Conservation (phyloP, 2,797 vertebrate genomes). For the Streptopelia turtur region DNA sequence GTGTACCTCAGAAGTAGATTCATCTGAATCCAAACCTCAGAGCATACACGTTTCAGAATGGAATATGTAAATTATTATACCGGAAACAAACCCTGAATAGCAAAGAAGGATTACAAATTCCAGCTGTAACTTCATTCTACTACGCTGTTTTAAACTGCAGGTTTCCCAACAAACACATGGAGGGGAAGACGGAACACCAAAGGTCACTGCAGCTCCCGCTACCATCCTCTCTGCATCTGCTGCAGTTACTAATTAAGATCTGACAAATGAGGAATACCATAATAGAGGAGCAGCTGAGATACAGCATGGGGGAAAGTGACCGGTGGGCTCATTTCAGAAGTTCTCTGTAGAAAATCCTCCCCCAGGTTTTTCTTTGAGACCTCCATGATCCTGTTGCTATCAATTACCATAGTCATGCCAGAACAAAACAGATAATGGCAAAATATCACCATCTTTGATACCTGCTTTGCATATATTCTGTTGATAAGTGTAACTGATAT, state of each 20-base stretch:
- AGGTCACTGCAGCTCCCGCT: background rate
- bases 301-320: background rate
- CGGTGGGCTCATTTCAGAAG: background rate
- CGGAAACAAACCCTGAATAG: background rate
- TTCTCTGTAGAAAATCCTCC: background rate
- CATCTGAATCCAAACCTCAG: background rate
- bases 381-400: background rate
- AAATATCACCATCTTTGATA: background rate
- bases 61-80: background rate
- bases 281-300: background rate
- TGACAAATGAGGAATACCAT: background rate
- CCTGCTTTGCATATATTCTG: background rate
- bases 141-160: fast-evolving
- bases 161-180: fast-evolving
- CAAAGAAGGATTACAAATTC: background rate
- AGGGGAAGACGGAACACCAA: background rate
- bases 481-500: background rate
- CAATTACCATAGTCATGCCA: fast-evolving
- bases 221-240: background rate
- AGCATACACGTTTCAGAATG: background rate
- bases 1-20: background rate
- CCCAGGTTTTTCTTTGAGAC: background rate
- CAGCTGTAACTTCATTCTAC: background rate
- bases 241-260: background rate
- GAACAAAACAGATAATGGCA: background rate